Evolutionary conservation across 2,888 invertebrate species (phyloP).

Genomic region (Xylocampa areola): DNA sequence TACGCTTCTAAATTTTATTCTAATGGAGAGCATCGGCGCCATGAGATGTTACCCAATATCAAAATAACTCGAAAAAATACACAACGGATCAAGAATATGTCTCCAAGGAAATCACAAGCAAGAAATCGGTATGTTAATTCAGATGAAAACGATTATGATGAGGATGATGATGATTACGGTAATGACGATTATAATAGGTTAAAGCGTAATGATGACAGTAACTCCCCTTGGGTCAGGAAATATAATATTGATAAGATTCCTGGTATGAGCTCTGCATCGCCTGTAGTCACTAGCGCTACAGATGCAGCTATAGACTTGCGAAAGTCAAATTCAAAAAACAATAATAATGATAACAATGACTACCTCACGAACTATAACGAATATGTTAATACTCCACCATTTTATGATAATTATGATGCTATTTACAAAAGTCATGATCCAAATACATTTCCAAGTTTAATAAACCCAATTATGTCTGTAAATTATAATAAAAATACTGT

Average conservation of each 20-base stretch:
- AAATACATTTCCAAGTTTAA: slow-evolving; percentile 3
- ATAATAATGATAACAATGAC: background rate
- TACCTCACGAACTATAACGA: slow-evolving; percentile 7
- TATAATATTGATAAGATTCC: slow-evolving; percentile 9
- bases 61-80: slow-evolving; percentile 5
- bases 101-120: background rate
- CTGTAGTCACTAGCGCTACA: background rate
- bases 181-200: slow-evolving; percentile 6
- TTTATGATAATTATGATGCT: slow-evolving; percentile 30
- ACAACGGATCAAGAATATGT: background rate
- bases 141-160: slow-evolving; percentile 11
- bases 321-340: background rate
- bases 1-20: slow-evolving; percentile 13
- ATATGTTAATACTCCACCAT: slow-evolving; percentile 25
- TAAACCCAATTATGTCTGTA: slow-evolving; percentile 4
- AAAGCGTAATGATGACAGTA: slow-evolving; percentile 3
- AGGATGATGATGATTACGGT: slow-evolving; percentile 2
- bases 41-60: background rate
- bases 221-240: slow-evolving; percentile 8
- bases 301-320: too few species aligned
- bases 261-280: background rate
- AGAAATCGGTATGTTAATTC: slow-evolving; percentile 1
- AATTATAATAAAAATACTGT: slow-evolving; percentile 2
- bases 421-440: slow-evolving; percentile 4
- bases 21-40: slow-evolving; percentile 2